Percentiles rank a stretch among this genome's conserved stretches.
Conservation (phyloP, 2,797 vertebrate genomes). For the Galago senegalensis region DNA sequence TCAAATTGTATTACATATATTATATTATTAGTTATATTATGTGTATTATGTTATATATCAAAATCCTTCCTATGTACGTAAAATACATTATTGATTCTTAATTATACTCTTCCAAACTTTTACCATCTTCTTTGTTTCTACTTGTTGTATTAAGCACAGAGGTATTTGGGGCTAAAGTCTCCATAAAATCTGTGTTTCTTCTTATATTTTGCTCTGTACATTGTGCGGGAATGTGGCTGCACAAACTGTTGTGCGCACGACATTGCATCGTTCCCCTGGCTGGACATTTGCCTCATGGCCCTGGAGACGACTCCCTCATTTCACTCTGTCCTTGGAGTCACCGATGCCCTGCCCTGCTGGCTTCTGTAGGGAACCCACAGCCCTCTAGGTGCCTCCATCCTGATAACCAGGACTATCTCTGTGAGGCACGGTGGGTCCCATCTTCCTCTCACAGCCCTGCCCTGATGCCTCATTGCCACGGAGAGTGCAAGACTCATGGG, state of each 20-base stretch:
- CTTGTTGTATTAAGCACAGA: neutral
- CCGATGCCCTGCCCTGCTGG: neutral
- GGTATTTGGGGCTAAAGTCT: too few relatives aligned
- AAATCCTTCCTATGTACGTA: neutral
- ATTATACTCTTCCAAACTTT: neutral
- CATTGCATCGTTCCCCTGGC: accelerated
- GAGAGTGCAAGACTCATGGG: neutral
- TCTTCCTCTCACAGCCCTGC: neutral
- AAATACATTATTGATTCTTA: neutral
- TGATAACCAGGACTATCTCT: neutral
- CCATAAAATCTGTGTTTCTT: neutral
- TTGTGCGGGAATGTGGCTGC: neutral
- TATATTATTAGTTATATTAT: too few relatives aligned
- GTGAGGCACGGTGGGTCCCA: neutral
- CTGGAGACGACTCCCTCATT: neutral
- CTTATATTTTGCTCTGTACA: neutral
- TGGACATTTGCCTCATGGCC: neutral
- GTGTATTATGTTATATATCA: neutral
- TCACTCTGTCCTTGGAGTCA: neutral
- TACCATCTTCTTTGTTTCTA: neutral
- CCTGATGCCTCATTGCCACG: neutral
- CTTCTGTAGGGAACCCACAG: neutral
- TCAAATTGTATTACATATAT: too few relatives aligned
- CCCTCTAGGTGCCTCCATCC: neutral
- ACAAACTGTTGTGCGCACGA: accelerated